Evolutionary conservation across 2,888 invertebrate genomes (phyloP).

Genomic region (Teinopalpus imperialis): DNA sequence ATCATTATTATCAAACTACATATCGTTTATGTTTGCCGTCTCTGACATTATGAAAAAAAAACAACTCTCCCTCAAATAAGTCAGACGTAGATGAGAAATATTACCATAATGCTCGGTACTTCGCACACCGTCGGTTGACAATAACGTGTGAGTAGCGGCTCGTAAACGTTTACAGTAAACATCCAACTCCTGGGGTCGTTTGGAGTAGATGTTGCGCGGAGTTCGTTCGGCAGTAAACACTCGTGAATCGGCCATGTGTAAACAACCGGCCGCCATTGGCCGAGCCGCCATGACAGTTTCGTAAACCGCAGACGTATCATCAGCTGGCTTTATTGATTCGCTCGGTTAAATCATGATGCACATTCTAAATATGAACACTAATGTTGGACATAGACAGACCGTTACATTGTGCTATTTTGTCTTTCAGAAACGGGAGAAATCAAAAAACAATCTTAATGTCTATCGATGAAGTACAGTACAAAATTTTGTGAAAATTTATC

Average conservation of each 20-base stretch:
- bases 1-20: too few relatives aligned
- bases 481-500: too few relatives aligned
- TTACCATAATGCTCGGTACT: too few relatives aligned
- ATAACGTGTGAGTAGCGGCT: background rate
- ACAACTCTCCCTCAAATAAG: too few relatives aligned
- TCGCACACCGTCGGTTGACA: slow-evolving; percentile 3
- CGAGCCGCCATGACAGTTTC: slow-evolving; percentile 16
- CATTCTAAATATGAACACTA: slow-evolving; percentile 1
- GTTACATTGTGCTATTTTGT: too few relatives aligned
- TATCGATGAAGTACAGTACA: too few relatives aligned
- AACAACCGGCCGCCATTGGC: slow-evolving; percentile 5
- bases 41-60: too few relatives aligned
- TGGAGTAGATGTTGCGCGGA: background rate
- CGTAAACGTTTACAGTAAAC: slow-evolving; percentile 8
- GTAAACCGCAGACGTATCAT: slow-evolving; percentile 13
- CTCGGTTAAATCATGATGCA: background rate
- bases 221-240: slow-evolving; percentile 4
- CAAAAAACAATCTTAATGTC: too few relatives aligned
- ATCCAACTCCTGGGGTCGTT: background rate
- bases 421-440: too few relatives aligned
- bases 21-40: too few relatives aligned
- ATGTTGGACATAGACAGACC: background rate
- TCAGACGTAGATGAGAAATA: too few relatives aligned
- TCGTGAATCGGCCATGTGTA: background rate
- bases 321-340: slow-evolving; percentile 7